Evolutionary conservation across 2,888 invertebrate species (phyloP), one percentile per base, ranked within the genome.

Genomic region (Tanytarsus gracilentus): DNA sequence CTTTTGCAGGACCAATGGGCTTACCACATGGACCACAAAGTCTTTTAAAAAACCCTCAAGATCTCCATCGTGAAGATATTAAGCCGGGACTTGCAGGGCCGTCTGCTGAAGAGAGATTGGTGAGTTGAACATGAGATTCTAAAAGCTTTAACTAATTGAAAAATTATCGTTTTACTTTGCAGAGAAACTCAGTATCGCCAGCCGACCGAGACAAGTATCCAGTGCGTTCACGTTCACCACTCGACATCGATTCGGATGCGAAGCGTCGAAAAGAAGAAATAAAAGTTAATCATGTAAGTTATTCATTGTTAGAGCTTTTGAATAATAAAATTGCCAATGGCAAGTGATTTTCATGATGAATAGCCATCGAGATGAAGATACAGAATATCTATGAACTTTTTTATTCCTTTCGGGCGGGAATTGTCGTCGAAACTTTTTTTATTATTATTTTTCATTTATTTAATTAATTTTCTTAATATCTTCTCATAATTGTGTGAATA

Each of bases 171-270:
- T 62, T 23, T 29, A n/a, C n/a, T 29, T 29, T 75, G 29, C 77
- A 87, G 85, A 79, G 87, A 68, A 85, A 85, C 68, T 89, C 89
- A 61, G 85, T 89, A 66, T 90, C 90, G 30, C 90, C 90, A 4
- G 84, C 83, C 65, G 88, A 86, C 70, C 76, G 86, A 63, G 86
- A 88, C 69, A 90, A 89, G 75, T 90, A 89, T 75, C n/a, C n/a
- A n/a, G n/a, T n/a, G n/a, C 80, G 89, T 61, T 80, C 87, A 62
- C 81, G 89, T 65, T 88, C 88, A 55, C 88, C 88, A 29, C 80
- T 82, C 64, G 86, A 85, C 69, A 80, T 83, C 29, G 88, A 89
- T 70, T 77, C 81, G 64, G 85, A 88, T 68, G 78, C 77, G 61
- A 88, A 89, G 71, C 82, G 88, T 71, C 88, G 88, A 75, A 85